A percentile compares a stretch with the other conserved stretches of the same genome.
These are phyloP conservation scores for Nezara viridula DNA, from an alignment of 2,888 invertebrate genomes.

Conservation along the genomic window DNA sequence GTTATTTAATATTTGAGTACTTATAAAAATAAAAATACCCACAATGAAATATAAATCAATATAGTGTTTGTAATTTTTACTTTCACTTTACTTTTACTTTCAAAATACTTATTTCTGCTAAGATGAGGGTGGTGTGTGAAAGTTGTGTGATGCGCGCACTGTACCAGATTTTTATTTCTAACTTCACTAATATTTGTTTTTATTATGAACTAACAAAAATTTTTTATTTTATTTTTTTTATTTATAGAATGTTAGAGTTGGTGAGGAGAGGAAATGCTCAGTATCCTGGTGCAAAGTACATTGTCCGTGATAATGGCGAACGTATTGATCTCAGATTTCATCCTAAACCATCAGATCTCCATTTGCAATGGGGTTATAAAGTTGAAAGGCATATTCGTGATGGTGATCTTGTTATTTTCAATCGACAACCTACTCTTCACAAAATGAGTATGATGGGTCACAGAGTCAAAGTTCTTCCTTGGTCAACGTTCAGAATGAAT, in stretches of 20 bases:
- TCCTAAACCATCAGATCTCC: conserved; percentile 96
- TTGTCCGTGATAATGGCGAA: conserved; percentile 98
- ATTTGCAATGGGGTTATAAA: conserved; percentile 94
- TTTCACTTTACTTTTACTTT: too few species aligned
- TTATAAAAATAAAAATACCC: too few species aligned
- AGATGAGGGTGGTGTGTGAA: too few species aligned
- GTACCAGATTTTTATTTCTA: too few species aligned
- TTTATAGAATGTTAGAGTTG: conserved; percentile 83
- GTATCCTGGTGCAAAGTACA: conserved; percentile 99
- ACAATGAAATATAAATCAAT: too few species aligned
- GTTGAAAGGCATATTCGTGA: conserved; percentile 97
- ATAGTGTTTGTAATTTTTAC: too few species aligned
- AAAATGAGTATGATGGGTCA: conserved; percentile 99
- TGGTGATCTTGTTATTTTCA: conserved; percentile 98
- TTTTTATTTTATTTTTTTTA: too few species aligned
- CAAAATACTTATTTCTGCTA: too few species aligned
- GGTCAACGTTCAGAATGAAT: conserved; percentile 99
- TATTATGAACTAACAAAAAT: background rate
- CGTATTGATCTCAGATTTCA: conserved; percentile 98
- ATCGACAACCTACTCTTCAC: conserved; percentile 99
- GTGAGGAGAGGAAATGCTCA: conserved; percentile 97
- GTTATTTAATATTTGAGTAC: too few species aligned
- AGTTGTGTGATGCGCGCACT: too few species aligned
- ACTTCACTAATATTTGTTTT: conserved; percentile 68
- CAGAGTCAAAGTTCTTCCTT: conserved; percentile 95